Percentiles rank a stretch among this genome's conserved stretches.
Conservation (phyloP, 2,888 invertebrate genomes). For the Folsomia manolachei region DNA sequence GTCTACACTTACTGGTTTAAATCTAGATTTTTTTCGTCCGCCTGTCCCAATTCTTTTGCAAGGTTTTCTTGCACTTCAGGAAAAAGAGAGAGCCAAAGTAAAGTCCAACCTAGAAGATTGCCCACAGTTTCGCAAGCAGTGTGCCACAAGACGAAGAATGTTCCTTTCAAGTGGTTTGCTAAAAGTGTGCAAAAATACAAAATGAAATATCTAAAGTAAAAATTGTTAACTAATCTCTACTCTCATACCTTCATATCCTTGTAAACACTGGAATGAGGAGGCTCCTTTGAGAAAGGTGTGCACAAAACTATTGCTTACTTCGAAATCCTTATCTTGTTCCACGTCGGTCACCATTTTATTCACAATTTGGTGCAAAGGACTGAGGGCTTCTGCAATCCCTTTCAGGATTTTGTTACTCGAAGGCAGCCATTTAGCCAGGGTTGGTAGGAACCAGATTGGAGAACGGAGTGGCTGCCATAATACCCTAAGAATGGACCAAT, state of each 20-base stretch:
- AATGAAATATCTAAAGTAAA: neutral
- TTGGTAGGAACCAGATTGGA: neutral
- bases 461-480: neutral
- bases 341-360: neutral
- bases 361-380: neutral
- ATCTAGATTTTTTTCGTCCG: neutral
- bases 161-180: slow-evolving; percentile 33
- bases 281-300: neutral
- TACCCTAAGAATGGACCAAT: no score
- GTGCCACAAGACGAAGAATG: slow-evolving; percentile 31
- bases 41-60: slow-evolving; percentile 12
- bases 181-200: no score
- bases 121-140: slow-evolving; percentile 38
- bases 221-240: neutral
- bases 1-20: neutral
- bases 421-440: neutral
- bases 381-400: neutral
- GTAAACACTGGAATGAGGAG: neutral
- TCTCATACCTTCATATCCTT: neutral
- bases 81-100: slow-evolving; percentile 26
- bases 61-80: slow-evolving; percentile 29
- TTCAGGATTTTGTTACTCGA: neutral
- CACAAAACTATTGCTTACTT: neutral
- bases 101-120: slow-evolving; percentile 29
- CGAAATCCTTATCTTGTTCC: neutral